Percentiles rank a stretch among this genome's conserved stretches.
phyloP scores from a whole-genome alignment of 2,888 invertebrate species.

The Synergus laeviventris region DNA sequence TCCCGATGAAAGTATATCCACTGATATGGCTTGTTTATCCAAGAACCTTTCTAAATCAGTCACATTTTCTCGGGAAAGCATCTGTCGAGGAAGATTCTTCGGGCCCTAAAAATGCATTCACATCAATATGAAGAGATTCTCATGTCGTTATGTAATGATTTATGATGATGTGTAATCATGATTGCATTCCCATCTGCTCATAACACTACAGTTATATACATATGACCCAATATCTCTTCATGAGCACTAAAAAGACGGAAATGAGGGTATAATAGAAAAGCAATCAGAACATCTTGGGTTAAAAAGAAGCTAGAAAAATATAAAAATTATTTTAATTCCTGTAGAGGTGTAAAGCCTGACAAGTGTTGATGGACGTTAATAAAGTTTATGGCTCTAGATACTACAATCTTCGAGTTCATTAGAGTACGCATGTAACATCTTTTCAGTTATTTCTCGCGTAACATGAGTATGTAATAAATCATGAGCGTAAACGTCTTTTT shows the following conservation, averaged over 20 bases:
- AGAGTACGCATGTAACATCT: background rate
- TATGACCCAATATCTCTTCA: background rate
- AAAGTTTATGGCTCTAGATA: conserved; percentile 18
- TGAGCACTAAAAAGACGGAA: background rate
- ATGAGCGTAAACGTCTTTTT: conserved; percentile 28
- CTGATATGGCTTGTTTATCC: background rate
- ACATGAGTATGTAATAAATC: conserved; percentile 18
- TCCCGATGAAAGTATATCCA: conserved; percentile 48
- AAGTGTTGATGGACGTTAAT: conserved; percentile 33
- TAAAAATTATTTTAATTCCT: background rate
- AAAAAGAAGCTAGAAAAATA: background rate
- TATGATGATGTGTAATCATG: conserved; percentile 5
- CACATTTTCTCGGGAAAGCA: background rate
- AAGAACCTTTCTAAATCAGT: background rate
- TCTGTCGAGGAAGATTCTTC: background rate
- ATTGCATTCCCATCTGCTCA: background rate
- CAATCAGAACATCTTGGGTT: background rate
- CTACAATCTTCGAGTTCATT: conserved; percentile 31
- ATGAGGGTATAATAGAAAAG: background rate
- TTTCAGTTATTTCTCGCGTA: conserved; percentile 7
- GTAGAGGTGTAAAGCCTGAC: background rate
- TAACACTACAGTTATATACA: background rate
- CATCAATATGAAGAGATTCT: background rate
- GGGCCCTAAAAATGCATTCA: background rate
- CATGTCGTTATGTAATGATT: conserved; percentile 21